Evolutionary conservation across 2,888 invertebrate species (phyloP), one percentile per base, ranked within the genome.

Genomic region (Ochropleura plecta): DNA sequence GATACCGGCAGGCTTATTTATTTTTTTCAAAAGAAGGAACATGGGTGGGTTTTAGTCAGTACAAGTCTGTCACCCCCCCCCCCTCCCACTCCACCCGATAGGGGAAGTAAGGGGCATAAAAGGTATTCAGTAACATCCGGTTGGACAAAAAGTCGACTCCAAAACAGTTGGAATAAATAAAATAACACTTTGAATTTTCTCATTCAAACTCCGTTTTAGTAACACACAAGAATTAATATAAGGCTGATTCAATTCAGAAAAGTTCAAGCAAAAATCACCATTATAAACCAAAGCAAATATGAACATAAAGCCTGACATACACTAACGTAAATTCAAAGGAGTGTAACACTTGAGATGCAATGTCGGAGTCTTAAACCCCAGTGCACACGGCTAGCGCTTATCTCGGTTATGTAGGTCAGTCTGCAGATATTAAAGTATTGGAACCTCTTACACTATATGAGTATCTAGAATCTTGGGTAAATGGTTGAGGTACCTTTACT

Each of bases 341-440:
- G 51, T 64, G 55, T 65, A 83, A 80, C 80, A 80, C 86, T 84
- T 86, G 75, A 71, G 74, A 86, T 84, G 84, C 84, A 84, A 83
- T 83, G 78, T 71, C 40, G 70, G 84, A 71, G 70, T 72, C 78
- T 86, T 86, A 86, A 79, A 20, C 73, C 84, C 59, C 42, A 46
- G 85, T 76, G 82, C 78, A 82, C 78, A 78, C 82, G 72, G 65
- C 48, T 68, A 68, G 64, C 63, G 77, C 78, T 87, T 90, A 90
- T 80, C 63, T 75, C 44, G 77, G 79, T n/a, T n/a, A 92, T 89
- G 85, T 91, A 85, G 92, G 92, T 91, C 92, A 88, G 72, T 77
- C 81, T 76, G 81, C 82, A 86, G 85, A 92, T 92, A 92, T 91
- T 91, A 89, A 87, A 88, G 86, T 90, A 87, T 91, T 86, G 82